Evolutionary conservation across 2,797 vertebrate species (phyloP).

Genomic region (Phalanger gymnotis): DNA sequence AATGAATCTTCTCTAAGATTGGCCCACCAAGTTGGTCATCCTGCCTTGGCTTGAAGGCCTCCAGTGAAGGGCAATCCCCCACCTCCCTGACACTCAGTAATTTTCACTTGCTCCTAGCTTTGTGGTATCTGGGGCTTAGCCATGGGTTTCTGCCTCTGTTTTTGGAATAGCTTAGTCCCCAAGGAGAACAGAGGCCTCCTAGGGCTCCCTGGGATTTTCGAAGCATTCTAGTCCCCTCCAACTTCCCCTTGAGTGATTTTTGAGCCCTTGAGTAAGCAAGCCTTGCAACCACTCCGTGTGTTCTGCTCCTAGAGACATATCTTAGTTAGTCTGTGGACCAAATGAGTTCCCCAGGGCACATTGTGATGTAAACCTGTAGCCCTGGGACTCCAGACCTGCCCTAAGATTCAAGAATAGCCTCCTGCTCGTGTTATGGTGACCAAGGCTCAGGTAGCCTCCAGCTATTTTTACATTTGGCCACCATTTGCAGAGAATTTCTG

Average conservation of each 20-base stretch:
- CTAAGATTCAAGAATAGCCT: neutral
- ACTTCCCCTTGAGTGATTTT: neutral
- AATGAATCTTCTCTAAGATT: too few relatives aligned
- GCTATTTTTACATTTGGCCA: accelerated
- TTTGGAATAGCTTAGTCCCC: too few relatives aligned
- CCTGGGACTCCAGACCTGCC: too few relatives aligned
- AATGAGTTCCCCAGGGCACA: neutral
- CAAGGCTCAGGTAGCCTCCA: too few relatives aligned
- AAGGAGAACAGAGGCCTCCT: neutral
- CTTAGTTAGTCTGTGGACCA: neutral
- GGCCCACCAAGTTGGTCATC: too few relatives aligned
- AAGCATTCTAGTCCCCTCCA: neutral
- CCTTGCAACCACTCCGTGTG: neutral
- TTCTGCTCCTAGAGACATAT: neutral
- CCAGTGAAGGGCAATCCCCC: too few relatives aligned
- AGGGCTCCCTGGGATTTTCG: neutral
- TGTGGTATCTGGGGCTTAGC: too few relatives aligned
- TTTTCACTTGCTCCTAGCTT: too few relatives aligned
- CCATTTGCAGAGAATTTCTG: neutral
- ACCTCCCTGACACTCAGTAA: too few relatives aligned
- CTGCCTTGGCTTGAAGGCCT: too few relatives aligned
- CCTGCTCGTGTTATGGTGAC: neutral
- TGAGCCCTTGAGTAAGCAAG: neutral
- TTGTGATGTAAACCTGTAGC: neutral
- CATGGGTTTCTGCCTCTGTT: too few relatives aligned